Evolutionary conservation across 2,113 vertebrate species (phyloP).

Genomic region (Neopipo cinnamomea): DNA sequence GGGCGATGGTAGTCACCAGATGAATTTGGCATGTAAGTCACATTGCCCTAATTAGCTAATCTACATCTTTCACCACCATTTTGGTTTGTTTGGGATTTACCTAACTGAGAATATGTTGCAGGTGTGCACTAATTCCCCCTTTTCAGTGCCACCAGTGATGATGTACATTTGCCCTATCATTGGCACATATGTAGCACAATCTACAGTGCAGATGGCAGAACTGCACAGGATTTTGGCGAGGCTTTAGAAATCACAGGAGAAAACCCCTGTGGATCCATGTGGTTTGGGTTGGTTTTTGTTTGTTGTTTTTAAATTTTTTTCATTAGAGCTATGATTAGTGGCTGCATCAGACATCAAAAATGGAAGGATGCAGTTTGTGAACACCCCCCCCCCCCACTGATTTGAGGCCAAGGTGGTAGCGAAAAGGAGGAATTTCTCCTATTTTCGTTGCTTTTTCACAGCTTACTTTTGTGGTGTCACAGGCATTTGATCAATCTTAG

Average conservation of each 20-base stretch:
- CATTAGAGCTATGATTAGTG: neutral
- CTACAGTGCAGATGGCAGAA: neutral
- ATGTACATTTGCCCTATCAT: neutral
- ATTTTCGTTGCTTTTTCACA: neutral
- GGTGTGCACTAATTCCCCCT: neutral
- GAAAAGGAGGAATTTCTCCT: neutral
- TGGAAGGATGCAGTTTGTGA: neutral
- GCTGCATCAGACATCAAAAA: neutral
- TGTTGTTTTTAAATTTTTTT: neutral
- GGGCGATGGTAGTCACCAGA: neutral
- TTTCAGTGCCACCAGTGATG: neutral
- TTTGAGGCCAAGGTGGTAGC: neutral
- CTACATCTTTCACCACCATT: neutral
- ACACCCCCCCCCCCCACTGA: neutral
- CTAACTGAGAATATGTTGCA: neutral
- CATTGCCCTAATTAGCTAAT: neutral
- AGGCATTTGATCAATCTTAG: neutral
- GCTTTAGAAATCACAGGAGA: neutral
- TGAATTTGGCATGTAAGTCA: neutral
- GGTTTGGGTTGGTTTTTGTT: neutral
- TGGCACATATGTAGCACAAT: neutral
- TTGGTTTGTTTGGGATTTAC: neutral
- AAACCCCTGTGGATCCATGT: neutral
- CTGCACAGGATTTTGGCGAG: neutral
- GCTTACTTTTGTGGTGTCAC: neutral